A percentile compares a stretch with the other conserved stretches of the same genome.
phyloP scores from a whole-genome alignment of 92 coral and sea anemone species.

The Epizoanthus fatuus region DNA sequence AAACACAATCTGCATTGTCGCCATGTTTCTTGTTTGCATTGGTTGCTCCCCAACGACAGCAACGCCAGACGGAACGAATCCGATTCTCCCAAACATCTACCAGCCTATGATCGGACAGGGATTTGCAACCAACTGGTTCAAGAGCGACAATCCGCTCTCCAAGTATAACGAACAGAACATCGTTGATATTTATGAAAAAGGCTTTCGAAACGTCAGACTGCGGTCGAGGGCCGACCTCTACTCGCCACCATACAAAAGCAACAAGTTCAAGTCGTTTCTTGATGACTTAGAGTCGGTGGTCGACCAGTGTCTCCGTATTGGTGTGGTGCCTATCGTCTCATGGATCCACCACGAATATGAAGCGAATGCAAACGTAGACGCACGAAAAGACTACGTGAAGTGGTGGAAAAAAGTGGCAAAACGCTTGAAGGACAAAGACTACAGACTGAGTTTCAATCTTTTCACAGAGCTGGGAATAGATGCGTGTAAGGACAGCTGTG shows the following conservation, averaged over 20 bases:
- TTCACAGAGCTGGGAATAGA: no score
- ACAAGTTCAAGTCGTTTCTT: no score
- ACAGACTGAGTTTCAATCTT: no score
- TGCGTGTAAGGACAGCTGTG: slow-evolving; percentile 55
- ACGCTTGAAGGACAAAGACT: no score
- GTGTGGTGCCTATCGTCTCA: slow-evolving; percentile 72
- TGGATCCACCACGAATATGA: no score
- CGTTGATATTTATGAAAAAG: slow-evolving; percentile 55
- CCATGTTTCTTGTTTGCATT: no score
- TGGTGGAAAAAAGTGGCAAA: no score
- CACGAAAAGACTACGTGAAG: no score
- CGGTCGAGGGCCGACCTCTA: slow-evolving; percentile 69
- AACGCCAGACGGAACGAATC: not conserved
- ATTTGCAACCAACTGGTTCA: no score
- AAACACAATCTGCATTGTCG: no score
- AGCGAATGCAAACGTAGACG: slow-evolving; percentile 72
- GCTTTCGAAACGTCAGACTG: no score
- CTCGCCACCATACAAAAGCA: slow-evolving; percentile 41
- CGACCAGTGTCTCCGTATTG: slow-evolving; percentile 61
- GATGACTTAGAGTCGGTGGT: no score
- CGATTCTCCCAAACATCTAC: slow-evolving; percentile 43
- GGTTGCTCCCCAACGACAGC: not conserved
- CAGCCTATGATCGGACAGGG: slow-evolving; percentile 50
- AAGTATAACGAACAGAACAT: slow-evolving; percentile 68
- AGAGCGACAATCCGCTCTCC: slow-evolving; percentile 22